Base-by-base conservation (phyloP, 92 coral and sea anemone genomes). In the Actinernus sp. region DNA sequence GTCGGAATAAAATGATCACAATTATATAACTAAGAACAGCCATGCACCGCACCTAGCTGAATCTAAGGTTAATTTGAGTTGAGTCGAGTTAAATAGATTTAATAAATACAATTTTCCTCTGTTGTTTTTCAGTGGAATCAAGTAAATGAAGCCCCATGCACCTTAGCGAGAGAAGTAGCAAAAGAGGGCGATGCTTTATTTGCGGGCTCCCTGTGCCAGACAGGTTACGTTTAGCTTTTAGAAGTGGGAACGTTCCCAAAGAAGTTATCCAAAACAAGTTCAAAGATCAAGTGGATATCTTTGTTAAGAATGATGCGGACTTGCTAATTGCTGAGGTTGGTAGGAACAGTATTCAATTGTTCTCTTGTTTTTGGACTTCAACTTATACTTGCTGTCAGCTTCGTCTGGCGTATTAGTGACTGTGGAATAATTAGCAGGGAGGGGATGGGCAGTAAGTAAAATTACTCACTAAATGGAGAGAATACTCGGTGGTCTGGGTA, bases 291-390 rank as follows among this genome's bases (percentile, higher is more conserved):
- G 49, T 57, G n/a, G 59, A 72, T 25, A 78, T 82, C 28, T 78
- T 82, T 37, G 50, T 82, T 1, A 58, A 64, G 53, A 74, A 81
- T 45, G 84, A 58, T 16, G 79, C 63, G 7, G 97, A 91, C 31
- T 33, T 91, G 11, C 60, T 91, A 46, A 71, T 91, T 39, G 93
- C 88, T 6, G 97, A 91, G 93, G 97, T 91, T 33, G 28, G 31
- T 14, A 16, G 16, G 4, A 6, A 7, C 14, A 3, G 9, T 2
- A 26, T 55, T 21, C 37, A 36, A n/a, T n/a, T n/a, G n/a, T 36
- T 36, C 14, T 36, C 41, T 36, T 7, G 7, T 36, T 14, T 14
- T 36, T 7, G 41, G 8, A 7, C 7, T 36, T 36, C 41, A 7
- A 7, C 14, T 36, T 36, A 7, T 7, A 14, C 7, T 7, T 36